phyloP scores from a whole-genome alignment of 1,140 invertebrate species.

The Belonocnema kinseyi region DNA sequence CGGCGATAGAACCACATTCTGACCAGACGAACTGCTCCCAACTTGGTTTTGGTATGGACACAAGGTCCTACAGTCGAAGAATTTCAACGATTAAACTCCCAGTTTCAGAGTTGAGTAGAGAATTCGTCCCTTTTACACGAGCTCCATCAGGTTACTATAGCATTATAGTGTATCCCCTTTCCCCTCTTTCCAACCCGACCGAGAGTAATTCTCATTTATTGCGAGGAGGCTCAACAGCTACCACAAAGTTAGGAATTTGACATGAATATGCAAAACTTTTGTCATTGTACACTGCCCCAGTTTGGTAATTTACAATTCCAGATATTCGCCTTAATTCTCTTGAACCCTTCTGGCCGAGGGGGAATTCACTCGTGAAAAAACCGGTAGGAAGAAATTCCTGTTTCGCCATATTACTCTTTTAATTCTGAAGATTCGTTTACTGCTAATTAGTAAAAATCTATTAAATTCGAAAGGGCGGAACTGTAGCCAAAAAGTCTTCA shows the following conservation, averaged over 20 bases:
- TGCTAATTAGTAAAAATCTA: no score
- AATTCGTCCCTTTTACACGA: conserved; percentile 13
- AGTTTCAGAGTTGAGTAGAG: conserved; percentile 7
- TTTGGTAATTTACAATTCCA: conserved; percentile 18
- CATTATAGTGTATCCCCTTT: not conserved
- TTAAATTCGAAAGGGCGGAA: no score
- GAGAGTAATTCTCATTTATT: conserved; percentile 24
- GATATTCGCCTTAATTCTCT: not conserved
- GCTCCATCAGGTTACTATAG: not conserved
- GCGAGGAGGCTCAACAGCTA: conserved; percentile 11
- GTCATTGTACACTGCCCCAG: conserved; percentile 22
- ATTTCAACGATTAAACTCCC: conserved; percentile 43
- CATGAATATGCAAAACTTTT: conserved; percentile 30
- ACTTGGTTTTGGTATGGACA: not conserved
- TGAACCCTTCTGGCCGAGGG: not conserved
- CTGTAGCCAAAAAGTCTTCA: no score
- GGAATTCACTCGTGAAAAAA: no score
- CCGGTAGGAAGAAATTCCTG: no score
- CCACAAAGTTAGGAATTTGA: conserved; percentile 5
- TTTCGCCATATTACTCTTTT: no score
- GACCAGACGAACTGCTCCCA: not conserved
- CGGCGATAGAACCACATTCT: conserved; percentile 33
- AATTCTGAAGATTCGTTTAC: no score
- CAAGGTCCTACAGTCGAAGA: conserved; percentile 31
- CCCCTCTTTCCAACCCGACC: not conserved